Evolutionary conservation across 2,113 vertebrate species (phyloP), one percentile per base, ranked within the genome.

Genomic region (Drymodes brunneopygia): DNA sequence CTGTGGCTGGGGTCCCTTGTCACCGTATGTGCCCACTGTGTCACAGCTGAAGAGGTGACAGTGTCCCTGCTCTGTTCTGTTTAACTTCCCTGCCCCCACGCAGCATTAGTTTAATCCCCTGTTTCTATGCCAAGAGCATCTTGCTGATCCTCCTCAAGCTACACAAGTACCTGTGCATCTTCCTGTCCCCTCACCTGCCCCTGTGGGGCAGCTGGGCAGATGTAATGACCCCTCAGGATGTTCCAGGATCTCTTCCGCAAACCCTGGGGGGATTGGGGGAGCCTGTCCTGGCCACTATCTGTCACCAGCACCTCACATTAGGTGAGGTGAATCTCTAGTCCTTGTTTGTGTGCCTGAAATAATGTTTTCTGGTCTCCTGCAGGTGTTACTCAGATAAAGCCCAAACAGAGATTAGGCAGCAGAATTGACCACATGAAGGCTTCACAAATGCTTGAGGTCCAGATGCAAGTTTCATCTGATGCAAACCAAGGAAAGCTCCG

Each of bases 381-480:
- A 66, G 23, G 61, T 72, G 53, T 71, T 87, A 62, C 5, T 83
- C 42, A 45, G n/a, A 33, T 88, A 73, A 79, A 74, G 51, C 33
- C 60, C 51, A 47, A 17, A 22, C 5, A 84, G 69, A 84, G 20
- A 19, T 61, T 54, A 22, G 3, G 12, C 19, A 47, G 79, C 24
- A 38, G 29, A 61, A 54, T 70, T 56, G 60, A 45, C 12, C 27
- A 66, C 23, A 5, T 0, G 1, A 65, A 78, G 44, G 24, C 12
- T 71, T 53, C 22, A 62, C 25, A 60, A 64, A 40, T 22, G 29
- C 38, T 70, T 35, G 50, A 70, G 35, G 48, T 69, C 25, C 23
- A 71, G 38, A 16, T 0, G 1, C 0, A 0, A 75, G 44, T 71
- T 87, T 40, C 25, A 51, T 23, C 28, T 72, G 58, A 40, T 71